These are phyloP conservation scores for Augochlorella aurata DNA, from an alignment of 2,888 invertebrate genomes.

Conservation along the genomic window DNA sequence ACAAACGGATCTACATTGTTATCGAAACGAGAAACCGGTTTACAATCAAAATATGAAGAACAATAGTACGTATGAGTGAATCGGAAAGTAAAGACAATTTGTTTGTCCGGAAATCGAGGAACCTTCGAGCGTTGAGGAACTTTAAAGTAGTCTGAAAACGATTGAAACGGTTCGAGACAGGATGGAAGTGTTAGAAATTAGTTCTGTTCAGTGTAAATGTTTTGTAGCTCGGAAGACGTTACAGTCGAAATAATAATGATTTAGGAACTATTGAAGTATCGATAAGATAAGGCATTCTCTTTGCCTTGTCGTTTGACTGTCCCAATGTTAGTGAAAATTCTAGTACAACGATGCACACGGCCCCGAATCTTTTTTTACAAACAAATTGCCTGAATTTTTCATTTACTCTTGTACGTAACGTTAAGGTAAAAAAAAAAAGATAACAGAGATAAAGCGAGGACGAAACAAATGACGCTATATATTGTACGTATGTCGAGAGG, in stretches of 20 bases:
- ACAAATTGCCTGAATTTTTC: background rate
- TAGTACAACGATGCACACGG: background rate
- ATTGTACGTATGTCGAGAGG: conserved; percentile 32
- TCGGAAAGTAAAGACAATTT: background rate
- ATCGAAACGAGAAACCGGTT: background rate
- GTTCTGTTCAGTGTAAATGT: no score
- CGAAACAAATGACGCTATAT: conserved; percentile 16
- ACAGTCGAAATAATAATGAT: background rate
- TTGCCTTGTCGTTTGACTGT: background rate
- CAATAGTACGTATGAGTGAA: background rate
- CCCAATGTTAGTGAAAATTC: background rate
- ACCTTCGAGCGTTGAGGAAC: background rate
- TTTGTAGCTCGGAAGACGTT: background rate
- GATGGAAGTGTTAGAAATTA: no score
- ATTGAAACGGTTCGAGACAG: no score
- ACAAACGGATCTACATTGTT: background rate
- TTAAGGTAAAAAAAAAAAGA: background rate
- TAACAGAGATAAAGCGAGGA: background rate
- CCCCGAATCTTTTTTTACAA: background rate
- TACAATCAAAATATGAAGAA: conserved; percentile 36
- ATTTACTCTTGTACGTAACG: background rate
- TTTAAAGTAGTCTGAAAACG: background rate
- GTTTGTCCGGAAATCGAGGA: background rate
- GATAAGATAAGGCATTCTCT: background rate
- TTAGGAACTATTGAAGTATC: background rate